Evolutionary conservation across 2,797 vertebrate species (phyloP).

Genomic region (Lithobates sylvaticus): DNA sequence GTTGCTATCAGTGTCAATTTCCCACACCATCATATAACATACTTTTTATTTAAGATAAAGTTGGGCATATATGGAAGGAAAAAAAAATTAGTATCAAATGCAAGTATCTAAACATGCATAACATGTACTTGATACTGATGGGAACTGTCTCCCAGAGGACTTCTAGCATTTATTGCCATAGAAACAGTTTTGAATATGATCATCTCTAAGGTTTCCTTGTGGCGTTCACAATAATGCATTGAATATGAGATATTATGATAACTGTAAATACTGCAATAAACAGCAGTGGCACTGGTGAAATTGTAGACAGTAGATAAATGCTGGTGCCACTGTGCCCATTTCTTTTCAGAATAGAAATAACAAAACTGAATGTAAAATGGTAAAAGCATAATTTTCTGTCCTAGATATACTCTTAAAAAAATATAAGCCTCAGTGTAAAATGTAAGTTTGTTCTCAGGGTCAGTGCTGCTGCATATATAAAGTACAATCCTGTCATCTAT

Average conservation of each 20-base stretch:
- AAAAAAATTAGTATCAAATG: not conserved
- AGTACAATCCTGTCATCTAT: not conserved
- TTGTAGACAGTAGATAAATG: conserved; percentile 16
- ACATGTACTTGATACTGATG: conserved; percentile 48
- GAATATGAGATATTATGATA: conserved; percentile 53
- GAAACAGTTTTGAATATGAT: conserved; percentile 50
- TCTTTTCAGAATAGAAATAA: conserved; percentile 18
- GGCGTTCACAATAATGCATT: conserved; percentile 36
- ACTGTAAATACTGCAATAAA: conserved; percentile 52
- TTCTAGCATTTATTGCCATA: conserved; percentile 52
- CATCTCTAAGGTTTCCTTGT: conserved; percentile 39
- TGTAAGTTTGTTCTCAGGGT: conserved; percentile 21
- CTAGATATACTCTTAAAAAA: not conserved
- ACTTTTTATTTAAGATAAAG: too few species aligned
- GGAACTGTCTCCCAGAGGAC: conserved; percentile 47
- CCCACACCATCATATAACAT: too few species aligned
- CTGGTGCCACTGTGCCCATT: conserved; percentile 8
- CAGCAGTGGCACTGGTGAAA: conserved; percentile 17
- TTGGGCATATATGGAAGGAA: too few species aligned
- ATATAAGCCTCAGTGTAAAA: conserved; percentile 5
- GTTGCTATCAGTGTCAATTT: too few species aligned
- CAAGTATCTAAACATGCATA: conserved; percentile 41
- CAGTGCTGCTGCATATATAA: not conserved
- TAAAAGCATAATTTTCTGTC: conserved; percentile 35
- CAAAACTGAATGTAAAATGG: conserved; percentile 12